These are phyloP conservation scores for Cynopterus sphinx DNA, from an alignment of 2,797 vertebrate genomes.

Conservation along the genomic window DNA sequence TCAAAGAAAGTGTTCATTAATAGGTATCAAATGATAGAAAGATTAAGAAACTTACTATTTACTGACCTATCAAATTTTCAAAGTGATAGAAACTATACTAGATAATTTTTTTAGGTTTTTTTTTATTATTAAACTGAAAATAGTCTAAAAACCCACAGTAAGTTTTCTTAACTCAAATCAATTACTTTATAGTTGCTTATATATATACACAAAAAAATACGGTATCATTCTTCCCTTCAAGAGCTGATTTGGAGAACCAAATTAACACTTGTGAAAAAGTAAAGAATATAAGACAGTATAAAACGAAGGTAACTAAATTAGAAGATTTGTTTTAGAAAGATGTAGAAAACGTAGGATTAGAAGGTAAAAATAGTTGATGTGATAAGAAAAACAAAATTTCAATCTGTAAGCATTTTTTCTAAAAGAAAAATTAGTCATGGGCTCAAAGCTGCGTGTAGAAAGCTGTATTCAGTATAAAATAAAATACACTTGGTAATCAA, in stretches of 20 bases:
- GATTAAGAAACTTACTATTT: background rate
- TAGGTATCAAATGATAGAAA: background rate
- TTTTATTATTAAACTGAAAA: background rate
- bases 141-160: background rate
- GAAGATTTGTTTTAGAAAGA: background rate
- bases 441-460: background rate
- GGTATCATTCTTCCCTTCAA: background rate
- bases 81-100: conserved; percentile 19
- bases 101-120: background rate
- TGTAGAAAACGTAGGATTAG: background rate
- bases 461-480: background rate
- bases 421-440: background rate
- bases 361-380: background rate
- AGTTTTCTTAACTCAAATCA: background rate
- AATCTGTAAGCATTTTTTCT: background rate
- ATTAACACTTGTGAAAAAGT: background rate
- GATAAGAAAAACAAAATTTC: background rate
- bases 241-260: background rate
- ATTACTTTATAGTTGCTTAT: background rate
- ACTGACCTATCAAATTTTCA: background rate
- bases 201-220: conserved; percentile 16
- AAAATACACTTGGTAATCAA: background rate
- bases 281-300: background rate
- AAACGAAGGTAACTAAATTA: background rate
- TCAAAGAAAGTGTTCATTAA: background rate